Evolutionary conservation across 2,888 invertebrate species (phyloP).

Genomic region (Vannuccia rotundouncinata): DNA sequence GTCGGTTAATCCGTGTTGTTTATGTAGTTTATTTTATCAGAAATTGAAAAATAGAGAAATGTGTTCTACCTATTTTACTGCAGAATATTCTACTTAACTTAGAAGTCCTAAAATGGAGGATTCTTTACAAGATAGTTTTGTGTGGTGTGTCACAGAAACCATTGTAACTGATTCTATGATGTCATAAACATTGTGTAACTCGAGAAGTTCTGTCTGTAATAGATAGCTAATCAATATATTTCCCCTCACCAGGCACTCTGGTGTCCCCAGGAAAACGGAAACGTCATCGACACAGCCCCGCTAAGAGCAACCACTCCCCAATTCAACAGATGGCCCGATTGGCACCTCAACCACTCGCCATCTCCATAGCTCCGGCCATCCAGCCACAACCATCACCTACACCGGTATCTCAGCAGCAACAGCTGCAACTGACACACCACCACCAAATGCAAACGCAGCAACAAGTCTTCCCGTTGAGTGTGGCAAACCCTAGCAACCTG

Average conservation of each 20-base stretch:
- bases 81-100: too few species aligned
- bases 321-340: neutral
- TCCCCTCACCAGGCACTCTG: neutral
- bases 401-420: neutral
- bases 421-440: neutral
- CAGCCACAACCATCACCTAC: neutral
- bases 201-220: too few species aligned
- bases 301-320: neutral
- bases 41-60: too few species aligned
- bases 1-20: too few species aligned
- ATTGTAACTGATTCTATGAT: too few species aligned
- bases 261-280: neutral
- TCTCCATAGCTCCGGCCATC: neutral
- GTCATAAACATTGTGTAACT: too few species aligned
- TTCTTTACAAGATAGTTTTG: too few species aligned
- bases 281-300: neutral
- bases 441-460: neutral
- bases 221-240: too few species aligned
- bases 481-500: neutral
- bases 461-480: neutral
- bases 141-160: too few species aligned
- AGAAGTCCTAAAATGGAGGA: too few species aligned
- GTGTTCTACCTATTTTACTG: too few species aligned
- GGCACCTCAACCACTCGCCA: neutral
- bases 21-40: too few species aligned